Evolutionary conservation across 2,797 vertebrate genomes (phyloP).

Genomic region (Sandelia bainsii): DNA sequence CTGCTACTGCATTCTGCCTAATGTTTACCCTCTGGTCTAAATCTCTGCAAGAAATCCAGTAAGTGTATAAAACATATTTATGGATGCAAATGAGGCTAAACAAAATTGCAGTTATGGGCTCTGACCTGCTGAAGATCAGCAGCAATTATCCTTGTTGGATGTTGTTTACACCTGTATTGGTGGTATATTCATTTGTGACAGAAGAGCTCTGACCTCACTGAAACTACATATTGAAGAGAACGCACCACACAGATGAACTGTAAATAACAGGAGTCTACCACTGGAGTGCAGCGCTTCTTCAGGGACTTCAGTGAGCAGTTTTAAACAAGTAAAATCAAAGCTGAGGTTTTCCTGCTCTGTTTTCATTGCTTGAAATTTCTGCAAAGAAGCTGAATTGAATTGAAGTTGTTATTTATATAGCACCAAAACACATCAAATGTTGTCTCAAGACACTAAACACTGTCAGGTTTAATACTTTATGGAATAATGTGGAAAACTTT

Average conservation of each 20-base stretch:
- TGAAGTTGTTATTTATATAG: too few species aligned
- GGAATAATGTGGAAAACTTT: background rate
- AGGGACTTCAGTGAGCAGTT: background rate
- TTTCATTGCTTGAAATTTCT: conserved; percentile 24
- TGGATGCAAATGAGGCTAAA: too few species aligned
- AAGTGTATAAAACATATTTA: too few species aligned
- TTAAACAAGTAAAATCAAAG: conserved; percentile 10
- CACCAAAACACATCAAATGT: too few species aligned
- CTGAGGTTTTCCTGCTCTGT: conserved; percentile 30
- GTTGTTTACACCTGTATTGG: too few species aligned
- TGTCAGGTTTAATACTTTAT: too few species aligned
- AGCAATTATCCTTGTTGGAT: background rate
- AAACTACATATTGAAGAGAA: background rate
- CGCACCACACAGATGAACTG: background rate
- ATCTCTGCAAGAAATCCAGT: too few species aligned
- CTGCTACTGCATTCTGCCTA: too few species aligned
- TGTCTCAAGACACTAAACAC: too few species aligned
- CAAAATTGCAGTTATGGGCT: too few species aligned
- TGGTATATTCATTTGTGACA: background rate
- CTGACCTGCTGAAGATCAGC: background rate
- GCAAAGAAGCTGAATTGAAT: too few species aligned
- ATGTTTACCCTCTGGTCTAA: too few species aligned
- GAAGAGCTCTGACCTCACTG: background rate
- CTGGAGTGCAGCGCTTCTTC: conserved; percentile 61
- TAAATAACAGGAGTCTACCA: conserved; percentile 28